Evolutionary conservation across 2,797 vertebrate species (phyloP).

Genomic region (Muraenolepis orangiensis): DNA sequence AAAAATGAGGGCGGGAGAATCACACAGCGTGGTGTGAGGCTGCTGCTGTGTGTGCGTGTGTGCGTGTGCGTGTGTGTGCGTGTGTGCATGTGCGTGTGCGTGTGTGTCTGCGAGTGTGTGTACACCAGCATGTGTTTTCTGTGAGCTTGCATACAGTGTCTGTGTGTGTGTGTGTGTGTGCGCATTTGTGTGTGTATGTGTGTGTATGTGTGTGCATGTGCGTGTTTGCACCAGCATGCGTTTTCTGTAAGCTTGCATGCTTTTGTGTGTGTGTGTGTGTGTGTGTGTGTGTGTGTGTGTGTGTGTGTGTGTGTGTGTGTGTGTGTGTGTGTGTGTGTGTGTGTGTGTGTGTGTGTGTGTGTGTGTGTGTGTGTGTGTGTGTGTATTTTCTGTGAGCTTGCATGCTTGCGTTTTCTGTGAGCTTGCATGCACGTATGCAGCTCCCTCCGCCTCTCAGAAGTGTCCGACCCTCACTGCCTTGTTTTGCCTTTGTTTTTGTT

Average conservation of each 20-base stretch:
- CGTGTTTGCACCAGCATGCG: no score
- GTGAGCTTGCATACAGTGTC: no score
- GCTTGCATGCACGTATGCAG: no score
- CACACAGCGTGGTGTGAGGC: no score
- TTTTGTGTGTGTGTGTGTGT: not conserved
- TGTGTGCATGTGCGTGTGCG: not conserved
- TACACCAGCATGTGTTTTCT: no score
- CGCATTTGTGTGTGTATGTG: not conserved
- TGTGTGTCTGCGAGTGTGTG: not conserved
- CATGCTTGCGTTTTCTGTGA: no score
- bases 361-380: not conserved
- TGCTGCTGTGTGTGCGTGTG: no score
- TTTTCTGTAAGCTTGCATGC: no score
- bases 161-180: not conserved
- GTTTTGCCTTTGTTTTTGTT: slow-evolving; percentile 24
- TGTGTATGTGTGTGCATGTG: not conserved
- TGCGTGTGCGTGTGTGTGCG: not conserved
- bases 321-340: not conserved
- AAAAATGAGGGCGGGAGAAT: no score
- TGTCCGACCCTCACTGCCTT: slow-evolving; percentile 21
- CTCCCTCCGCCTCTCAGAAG: slow-evolving; percentile 28
- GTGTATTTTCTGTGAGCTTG: no score
- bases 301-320: not conserved
- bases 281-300: not conserved
- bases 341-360: not conserved